Percentiles rank a stretch among this genome's conserved stretches.
Conservation (phyloP, 2,888 invertebrate genomes). For the Dascillus cervinus region DNA sequence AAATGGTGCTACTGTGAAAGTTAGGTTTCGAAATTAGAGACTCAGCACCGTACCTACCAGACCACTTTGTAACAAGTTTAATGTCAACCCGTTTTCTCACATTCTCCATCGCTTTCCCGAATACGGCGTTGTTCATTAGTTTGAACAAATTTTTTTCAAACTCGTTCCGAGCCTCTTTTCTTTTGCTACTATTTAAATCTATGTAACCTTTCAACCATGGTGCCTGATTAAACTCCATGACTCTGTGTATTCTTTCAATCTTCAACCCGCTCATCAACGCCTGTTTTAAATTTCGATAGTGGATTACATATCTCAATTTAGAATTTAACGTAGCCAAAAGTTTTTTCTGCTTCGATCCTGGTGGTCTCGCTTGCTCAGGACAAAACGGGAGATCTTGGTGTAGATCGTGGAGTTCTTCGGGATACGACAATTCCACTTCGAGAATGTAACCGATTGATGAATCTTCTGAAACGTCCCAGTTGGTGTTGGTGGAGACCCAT, state of each 20-base stretch:
- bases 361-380: constrained; percentile 18
- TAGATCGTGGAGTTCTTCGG: constrained; percentile 19
- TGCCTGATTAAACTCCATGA: constrained; percentile 29
- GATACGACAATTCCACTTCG: constrained; percentile 26
- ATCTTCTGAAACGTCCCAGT: too few species aligned
- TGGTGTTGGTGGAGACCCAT: too few species aligned
- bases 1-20: constrained; percentile 16
- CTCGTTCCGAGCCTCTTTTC: constrained; percentile 24
- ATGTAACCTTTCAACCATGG: constrained; percentile 33
- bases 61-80: constrained; percentile 7
- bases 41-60: constrained; percentile 10
- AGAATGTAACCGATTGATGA: too few species aligned
- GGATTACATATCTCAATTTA: constrained; percentile 26
- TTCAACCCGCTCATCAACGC: constrained; percentile 25
- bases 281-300: too few species aligned
- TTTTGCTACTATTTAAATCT: constrained; percentile 21
- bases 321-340: constrained; percentile 20
- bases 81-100: constrained; percentile 1
- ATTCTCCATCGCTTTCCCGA: constrained; percentile 40
- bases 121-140: constrained; percentile 35
- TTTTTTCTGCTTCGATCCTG: constrained; percentile 16
- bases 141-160: constrained; percentile 38
- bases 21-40: constrained; percentile 16
- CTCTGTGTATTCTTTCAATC: constrained; percentile 25
- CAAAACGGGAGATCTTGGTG: constrained; percentile 29